Percentiles rank a stretch among this genome's conserved stretches.
phyloP scores from a whole-genome alignment of 2,113 vertebrate genomes.

The Prolemur simus region DNA sequence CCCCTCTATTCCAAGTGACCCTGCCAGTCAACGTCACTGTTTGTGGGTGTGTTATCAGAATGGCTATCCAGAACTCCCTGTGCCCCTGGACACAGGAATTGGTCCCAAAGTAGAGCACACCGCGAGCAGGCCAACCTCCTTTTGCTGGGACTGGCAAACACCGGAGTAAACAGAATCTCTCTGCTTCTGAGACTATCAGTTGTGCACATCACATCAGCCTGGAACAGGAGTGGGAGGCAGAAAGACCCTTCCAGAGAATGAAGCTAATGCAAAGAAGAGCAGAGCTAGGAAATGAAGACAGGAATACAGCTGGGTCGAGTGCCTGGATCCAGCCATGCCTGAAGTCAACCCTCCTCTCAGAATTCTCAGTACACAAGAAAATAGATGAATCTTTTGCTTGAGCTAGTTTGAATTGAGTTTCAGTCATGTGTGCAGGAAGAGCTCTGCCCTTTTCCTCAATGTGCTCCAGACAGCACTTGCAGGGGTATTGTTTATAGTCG shows the following conservation, averaged over 20 bases:
- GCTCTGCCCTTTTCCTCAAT: neutral
- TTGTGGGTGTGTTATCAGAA: neutral
- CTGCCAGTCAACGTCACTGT: neutral
- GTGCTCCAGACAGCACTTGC: neutral
- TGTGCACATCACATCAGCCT: too few species aligned
- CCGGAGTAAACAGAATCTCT: too few species aligned
- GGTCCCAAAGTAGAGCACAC: neutral
- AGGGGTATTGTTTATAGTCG: neutral
- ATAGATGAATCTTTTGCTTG: neutral
- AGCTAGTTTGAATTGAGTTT: neutral
- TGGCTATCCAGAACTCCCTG: neutral
- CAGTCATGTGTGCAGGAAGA: neutral
- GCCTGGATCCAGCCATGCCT: neutral
- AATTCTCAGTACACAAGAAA: neutral
- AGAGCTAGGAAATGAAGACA: neutral
- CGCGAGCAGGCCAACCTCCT: neutral
- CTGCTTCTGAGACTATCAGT: neutral
- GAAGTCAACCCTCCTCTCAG: neutral
- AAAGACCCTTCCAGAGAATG: too few species aligned
- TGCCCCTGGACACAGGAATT: neutral
- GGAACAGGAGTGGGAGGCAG: neutral
- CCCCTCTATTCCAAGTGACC: neutral
- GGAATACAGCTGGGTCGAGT: rapidly evolving
- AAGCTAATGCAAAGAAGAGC: neutral
- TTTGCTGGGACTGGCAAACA: too few species aligned